Conservation (phyloP, 1,140 invertebrate species). For the Idris sp. region DNA sequence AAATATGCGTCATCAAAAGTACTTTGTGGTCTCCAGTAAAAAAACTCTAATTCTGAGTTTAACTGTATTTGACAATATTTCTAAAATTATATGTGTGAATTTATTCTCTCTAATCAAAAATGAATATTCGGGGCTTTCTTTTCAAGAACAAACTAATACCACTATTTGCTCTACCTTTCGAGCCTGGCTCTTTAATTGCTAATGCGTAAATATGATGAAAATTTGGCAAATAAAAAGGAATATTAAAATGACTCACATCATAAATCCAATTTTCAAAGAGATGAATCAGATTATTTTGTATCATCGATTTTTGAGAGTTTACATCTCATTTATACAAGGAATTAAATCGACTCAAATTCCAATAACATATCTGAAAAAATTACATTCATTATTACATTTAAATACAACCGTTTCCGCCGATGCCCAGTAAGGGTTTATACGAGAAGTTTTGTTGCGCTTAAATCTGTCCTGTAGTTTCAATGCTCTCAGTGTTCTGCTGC, state of each 20-base stretch:
- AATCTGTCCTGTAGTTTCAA: neutral
- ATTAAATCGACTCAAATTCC: neutral
- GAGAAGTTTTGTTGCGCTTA: neutral
- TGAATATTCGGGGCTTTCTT: neutral
- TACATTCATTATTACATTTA: neutral
- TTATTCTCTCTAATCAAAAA: no score
- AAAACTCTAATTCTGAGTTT: no score
- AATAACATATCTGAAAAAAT: neutral
- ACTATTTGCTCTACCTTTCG: neutral
- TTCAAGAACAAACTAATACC: constrained; percentile 4
- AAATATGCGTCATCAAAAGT: no score
- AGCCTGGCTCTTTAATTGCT: neutral
- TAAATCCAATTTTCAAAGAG: neutral
- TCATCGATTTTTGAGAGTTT: neutral
- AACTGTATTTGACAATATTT: no score
- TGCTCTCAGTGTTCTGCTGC: neutral
- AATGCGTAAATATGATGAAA: neutral
- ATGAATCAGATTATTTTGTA: neutral
- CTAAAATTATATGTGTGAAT: no score
- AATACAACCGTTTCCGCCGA: neutral
- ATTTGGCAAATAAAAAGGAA: constrained; percentile 2
- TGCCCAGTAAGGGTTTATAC: neutral
- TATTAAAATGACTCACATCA: neutral
- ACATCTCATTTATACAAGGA: neutral
- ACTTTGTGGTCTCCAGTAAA: no score